Base-by-base conservation (phyloP, 2,888 invertebrate species). In the Mylabris sibirica region DNA sequence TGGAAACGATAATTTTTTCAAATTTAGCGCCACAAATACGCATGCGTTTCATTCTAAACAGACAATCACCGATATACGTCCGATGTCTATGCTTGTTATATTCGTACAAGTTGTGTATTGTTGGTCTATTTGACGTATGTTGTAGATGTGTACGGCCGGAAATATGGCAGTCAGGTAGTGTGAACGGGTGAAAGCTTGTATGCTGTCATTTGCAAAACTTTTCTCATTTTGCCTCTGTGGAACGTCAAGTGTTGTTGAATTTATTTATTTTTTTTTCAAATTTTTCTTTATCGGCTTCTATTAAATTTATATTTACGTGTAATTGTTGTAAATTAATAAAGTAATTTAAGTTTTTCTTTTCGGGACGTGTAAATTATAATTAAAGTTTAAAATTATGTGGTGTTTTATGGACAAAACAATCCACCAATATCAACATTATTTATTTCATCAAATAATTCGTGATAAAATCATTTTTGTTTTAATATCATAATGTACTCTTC, bases 401-500 rank as follows among this genome's bases (percentile, higher is more conserved):
- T 53, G 53, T 53, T 53, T 53, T 53, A 53, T 53, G 53, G 53
- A 53, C 53, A 53, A 53, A 53, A 53, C 53, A 53, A 53, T 49
- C 22, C 53, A 53, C 60, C 17, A 60, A 12, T 30, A 38, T 38
- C 34, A 38, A 5, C 34, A 34, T 60, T 30, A 34, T 35, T 22
- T 53, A 53, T 53, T 53, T 22, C 59, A 44, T 64, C 66, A 70
- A 79, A 81, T 77, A 77, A 81, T 81, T 80, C 78, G 78, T 78
- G 73, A 73, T 71, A 71, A 22, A 53, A 22, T 53, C 8, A 53
- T 53, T 22, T 75, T 34, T 20, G 53, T 35, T 57, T 35, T 63
- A 53, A 41, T 41, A 64, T 67, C 77, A 80, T 78, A 71, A 83
- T 83, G 83, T 79, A 81, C 80, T 79, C 81, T 69, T 73, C 70